These are phyloP conservation scores for Amaurobius ferox DNA, from an alignment of 2,888 invertebrate species.

Conservation along the genomic window DNA sequence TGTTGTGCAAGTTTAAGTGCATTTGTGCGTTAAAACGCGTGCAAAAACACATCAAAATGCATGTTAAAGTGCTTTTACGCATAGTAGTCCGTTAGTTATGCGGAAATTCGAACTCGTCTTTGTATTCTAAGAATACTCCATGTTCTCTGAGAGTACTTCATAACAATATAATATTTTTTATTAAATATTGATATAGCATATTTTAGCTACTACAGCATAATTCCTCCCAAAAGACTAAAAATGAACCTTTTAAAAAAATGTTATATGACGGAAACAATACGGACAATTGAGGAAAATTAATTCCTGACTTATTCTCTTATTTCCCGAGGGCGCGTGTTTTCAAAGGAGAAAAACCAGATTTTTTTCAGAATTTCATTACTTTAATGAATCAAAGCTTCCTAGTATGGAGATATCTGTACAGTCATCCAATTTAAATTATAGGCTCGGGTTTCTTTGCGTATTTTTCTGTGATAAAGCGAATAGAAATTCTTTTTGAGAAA, in stretches of 20 bases:
- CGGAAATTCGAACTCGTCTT: too few relatives aligned
- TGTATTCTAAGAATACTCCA: too few relatives aligned
- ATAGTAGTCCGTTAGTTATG: too few relatives aligned
- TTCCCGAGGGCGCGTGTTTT: neutral
- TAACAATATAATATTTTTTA: too few relatives aligned
- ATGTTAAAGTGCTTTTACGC: too few relatives aligned
- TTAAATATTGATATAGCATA: slow-evolving; percentile 52
- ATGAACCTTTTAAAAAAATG: neutral
- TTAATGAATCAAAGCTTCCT: slow-evolving; percentile 65
- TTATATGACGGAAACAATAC: slow-evolving; percentile 1
- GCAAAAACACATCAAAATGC: too few relatives aligned
- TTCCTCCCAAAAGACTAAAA: slow-evolving; percentile 30
- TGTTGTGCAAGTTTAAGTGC: too few relatives aligned
- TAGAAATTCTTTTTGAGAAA: neutral
- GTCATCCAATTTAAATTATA: slow-evolving; percentile 69
- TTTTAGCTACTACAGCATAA: slow-evolving; percentile 13
- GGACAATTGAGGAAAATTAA: neutral
- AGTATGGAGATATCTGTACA: slow-evolving; percentile 48
- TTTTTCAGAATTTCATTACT: slow-evolving; percentile 69
- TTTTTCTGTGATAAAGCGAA: slow-evolving; percentile 23
- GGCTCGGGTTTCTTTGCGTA: slow-evolving; percentile 65
- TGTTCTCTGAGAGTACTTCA: too few relatives aligned
- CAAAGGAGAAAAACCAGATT: slow-evolving; percentile 41
- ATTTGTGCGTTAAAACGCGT: too few relatives aligned
- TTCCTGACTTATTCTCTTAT: neutral